Base-by-base conservation (phyloP, 2,888 invertebrate genomes). In the Cataglyphis rosenhaueri region DNA sequence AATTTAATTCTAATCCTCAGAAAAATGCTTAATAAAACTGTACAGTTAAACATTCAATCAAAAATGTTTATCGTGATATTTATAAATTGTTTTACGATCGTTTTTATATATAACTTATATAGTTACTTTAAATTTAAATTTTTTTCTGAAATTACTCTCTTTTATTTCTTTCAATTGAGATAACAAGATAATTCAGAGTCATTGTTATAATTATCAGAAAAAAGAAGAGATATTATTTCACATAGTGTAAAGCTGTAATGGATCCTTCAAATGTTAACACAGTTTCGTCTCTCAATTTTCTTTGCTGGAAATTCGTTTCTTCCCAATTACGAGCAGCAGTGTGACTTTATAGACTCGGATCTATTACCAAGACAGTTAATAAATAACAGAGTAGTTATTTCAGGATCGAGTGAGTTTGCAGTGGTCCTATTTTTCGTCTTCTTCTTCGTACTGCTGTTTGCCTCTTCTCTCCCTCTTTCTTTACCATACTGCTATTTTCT, bases 341-440 rank as follows among this genome's bases (percentile, higher is more conserved):
- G 86, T 88, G 89, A 90, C 89, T 91, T 92, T 91, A 89, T 89
- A 87, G 88, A 86, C 87, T 87, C 82, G 89, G 91, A 92, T 91
- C 91, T 92, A 92, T 93, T 92, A 92, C 91, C 87, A 82, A 73
- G 83, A 78, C 84, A 87, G 76, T 85, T 91, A 91, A 92, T 93
- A 93, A 93, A 92, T 92, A 93, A 93, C 92, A 52, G 90, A 91
- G 90, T 84, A 85, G 84, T 87, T 88, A 88, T 91, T 91, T 85
- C 88, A 85, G 88, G 83, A 89, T 88, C 88, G 91, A 91, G 92
- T 90, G 91, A 92, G 92, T 91, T 91, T 89, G 87, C 90, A 84
- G 83, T 78, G 66, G 79, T 84, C 83, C 68, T 48, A 82, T 84
- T 70, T 82, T 84, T 81, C 48, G 79, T 87, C 76, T 52, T 68